phyloP scores from a whole-genome alignment of 1,140 invertebrate genomes.

The Camponotus floridanus region DNA sequence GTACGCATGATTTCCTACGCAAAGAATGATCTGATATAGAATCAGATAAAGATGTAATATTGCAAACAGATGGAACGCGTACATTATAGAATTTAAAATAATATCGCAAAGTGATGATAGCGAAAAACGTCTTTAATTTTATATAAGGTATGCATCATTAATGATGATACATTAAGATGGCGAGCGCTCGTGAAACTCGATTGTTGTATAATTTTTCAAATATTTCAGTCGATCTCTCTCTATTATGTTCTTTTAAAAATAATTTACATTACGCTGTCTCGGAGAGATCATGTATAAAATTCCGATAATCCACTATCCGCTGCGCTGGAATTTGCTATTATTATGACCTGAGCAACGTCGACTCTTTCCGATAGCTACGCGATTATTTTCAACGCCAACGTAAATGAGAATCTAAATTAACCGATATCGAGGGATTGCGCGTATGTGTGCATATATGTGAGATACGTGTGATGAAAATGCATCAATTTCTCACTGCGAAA shows the following conservation, averaged over 20 bases:
- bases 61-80: not conserved
- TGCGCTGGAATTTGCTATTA: constrained; percentile 46
- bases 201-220: not conserved
- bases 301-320: constrained; percentile 46
- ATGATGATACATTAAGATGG: not conserved
- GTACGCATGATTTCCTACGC: not conserved
- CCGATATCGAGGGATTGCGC: constrained; percentile 50
- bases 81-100: not conserved
- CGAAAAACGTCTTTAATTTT: not conserved
- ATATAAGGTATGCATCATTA: not conserved
- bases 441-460: too few species aligned
- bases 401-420: constrained; percentile 55
- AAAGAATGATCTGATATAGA: not conserved
- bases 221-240: not conserved
- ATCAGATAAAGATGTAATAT: not conserved
- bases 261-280: constrained; percentile 18
- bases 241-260: constrained; percentile 46
- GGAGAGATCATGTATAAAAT: constrained; percentile 28
- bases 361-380: constrained; percentile 44
- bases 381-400: constrained; percentile 29
- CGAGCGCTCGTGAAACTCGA: not conserved
- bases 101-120: not conserved
- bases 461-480: constrained; percentile 29
- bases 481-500: constrained; percentile 47
- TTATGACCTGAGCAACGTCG: constrained; percentile 30